These are phyloP conservation scores for Bombus impatiens DNA, from an alignment of 1,140 invertebrate species.

Conservation along the genomic window DNA sequence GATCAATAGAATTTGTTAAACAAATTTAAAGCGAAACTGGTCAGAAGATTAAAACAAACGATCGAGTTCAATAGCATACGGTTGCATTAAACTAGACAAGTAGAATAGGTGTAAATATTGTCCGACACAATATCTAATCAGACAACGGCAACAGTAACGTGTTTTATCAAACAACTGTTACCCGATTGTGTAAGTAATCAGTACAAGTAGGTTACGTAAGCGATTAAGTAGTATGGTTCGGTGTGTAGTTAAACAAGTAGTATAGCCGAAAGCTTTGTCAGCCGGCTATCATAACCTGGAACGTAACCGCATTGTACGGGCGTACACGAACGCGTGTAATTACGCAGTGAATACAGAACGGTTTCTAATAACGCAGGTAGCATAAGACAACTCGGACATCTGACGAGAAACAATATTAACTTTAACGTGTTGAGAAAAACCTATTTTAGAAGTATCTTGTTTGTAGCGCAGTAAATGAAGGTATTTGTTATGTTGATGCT, in stretches of 20 bases:
- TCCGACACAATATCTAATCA: neutral
- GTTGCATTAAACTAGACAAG: neutral
- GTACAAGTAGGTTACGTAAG: constrained; percentile 4
- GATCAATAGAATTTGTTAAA: neutral
- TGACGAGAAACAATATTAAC: neutral
- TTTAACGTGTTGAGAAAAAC: neutral
- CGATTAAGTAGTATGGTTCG: constrained; percentile 3
- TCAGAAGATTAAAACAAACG: neutral
- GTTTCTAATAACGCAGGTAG: neutral
- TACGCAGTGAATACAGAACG: neutral
- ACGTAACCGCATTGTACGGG: neutral
- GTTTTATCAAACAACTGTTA: constrained; percentile 9
- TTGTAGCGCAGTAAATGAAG: neutral
- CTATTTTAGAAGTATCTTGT: neutral
- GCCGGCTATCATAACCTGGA: constrained; percentile 14
- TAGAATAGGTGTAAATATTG: neutral
- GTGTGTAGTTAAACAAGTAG: constrained; percentile 22
- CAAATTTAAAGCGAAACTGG: neutral
- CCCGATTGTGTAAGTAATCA: constrained; percentile 17
- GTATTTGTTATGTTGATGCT: neutral
- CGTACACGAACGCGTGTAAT: neutral
- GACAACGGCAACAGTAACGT: neutral
- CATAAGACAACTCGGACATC: neutral
- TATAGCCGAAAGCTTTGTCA: neutral
- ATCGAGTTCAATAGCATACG: no score